Conservation (phyloP, 2,888 invertebrate species). For the Peribatodes rhomboidaria region DNA sequence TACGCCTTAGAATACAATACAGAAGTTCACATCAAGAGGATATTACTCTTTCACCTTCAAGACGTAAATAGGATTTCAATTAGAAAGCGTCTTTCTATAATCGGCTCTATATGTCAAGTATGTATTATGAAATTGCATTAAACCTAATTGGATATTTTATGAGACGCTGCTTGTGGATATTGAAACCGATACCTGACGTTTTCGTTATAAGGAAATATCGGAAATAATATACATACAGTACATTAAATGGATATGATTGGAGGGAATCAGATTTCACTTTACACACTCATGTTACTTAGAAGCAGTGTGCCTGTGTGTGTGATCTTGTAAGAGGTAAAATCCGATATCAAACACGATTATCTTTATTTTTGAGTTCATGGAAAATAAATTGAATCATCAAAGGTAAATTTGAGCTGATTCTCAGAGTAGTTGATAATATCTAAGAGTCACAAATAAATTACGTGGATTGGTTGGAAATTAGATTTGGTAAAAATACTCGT, state of each 20-base stretch:
- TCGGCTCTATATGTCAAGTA: conserved; percentile 6
- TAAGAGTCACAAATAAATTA: too few species aligned
- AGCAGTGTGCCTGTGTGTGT: neutral
- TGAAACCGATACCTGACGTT: conserved; percentile 16
- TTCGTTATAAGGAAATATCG: conserved; percentile 15
- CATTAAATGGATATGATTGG: conserved; percentile 5
- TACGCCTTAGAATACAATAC: too few species aligned
- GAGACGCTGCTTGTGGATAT: neutral
- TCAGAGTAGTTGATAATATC: too few species aligned
- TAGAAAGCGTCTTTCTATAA: conserved; percentile 10
- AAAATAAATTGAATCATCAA: neutral
- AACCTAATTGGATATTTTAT: conserved; percentile 17
- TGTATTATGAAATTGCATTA: conserved; percentile 19
- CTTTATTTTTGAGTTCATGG: neutral
- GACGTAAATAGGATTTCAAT: conserved; percentile 10
- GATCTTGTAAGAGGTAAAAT: neutral
- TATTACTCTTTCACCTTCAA: neutral
- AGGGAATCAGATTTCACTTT: conserved; percentile 2
- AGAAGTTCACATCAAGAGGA: too few species aligned
- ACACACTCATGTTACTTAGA: neutral
- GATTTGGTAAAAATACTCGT: too few species aligned
- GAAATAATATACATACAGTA: conserved; percentile 16
- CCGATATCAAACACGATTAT: neutral
- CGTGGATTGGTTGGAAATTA: too few species aligned
- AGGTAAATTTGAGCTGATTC: too few species aligned